Evolutionary conservation across 2,113 vertebrate genomes (phyloP), one percentile per base, ranked within the genome.

Genomic region (Misgurnus anguillicaudatus): DNA sequence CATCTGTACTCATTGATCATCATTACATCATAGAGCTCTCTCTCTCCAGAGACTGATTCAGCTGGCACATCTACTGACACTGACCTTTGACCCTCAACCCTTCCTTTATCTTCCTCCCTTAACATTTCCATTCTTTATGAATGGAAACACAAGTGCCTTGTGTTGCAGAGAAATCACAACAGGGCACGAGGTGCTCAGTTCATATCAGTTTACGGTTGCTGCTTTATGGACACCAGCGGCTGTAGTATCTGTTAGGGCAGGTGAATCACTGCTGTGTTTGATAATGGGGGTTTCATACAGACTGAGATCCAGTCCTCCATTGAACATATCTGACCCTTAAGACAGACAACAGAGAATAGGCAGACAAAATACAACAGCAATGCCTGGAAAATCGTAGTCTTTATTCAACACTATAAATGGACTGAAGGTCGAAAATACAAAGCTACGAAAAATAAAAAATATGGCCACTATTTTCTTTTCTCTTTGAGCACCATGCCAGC

Each of bases 251-350:
- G 24, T 73, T 45, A 73, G 53, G 13, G 70, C 36, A n/a, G 16
- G 13, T 5, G 47, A 69, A 69, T 53, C 31, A 39, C 24, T n/a
- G 58, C 31, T 31, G 38, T 3, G 58, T 24, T 70, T 63, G 74
- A 73, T 82, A 78, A 69, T 39, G 17, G 8, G 2, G 21, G 13
- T 53, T 10, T 1, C 55, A 39, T 14, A 62, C 36, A 16, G 57
- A 17, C 14, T 9, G 7, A 72, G 80, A 82, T 82, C 66, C 66
- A 77, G 53, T 10, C 16, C 76, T 60, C 41, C 64, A 57, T 6
- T 41, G 17, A 41, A 41, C 69, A 57, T 57, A 57, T 41, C 3
- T 8, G 69, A 71, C 47, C 48, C 47, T n/a, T 10, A 47, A 13
- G 53, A 21, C 69, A 72, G 51, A 72, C 31, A 60, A 60, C 70